A percentile compares a stretch with the other conserved stretches of the same genome.
Evolutionary conservation across 2,797 vertebrate species (phyloP).

Genomic region (Iguana delicatissima): DNA sequence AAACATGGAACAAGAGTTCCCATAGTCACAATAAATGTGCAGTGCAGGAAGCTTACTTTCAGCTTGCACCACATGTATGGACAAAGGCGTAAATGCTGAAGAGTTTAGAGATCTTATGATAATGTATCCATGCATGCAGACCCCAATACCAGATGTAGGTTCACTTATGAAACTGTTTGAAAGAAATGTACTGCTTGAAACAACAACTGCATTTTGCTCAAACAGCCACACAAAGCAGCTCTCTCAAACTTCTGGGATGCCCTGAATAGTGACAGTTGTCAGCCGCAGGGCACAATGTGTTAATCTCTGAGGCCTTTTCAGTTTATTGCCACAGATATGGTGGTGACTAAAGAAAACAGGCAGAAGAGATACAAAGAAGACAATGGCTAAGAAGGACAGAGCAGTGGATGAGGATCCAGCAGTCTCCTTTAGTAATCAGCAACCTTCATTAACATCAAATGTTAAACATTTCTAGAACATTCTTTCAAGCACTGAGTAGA

Average conservation of each 20-base stretch:
- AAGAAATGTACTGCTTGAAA: neutral
- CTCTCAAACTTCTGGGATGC: neutral
- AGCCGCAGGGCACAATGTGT: neutral
- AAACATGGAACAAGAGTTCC: neutral
- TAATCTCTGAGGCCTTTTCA: neutral
- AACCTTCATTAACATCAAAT: neutral
- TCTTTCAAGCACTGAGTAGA: neutral
- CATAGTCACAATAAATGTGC: neutral
- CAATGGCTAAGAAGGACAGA: neutral
- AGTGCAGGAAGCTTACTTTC: neutral
- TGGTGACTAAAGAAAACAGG: neutral
- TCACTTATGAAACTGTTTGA: neutral
- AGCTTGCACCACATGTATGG: neutral
- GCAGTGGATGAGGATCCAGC: neutral
- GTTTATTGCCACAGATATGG: neutral
- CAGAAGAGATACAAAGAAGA: neutral
- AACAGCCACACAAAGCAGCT: neutral
- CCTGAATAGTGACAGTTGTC: neutral
- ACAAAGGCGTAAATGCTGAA: neutral
- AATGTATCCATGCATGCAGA: neutral
- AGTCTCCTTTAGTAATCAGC: neutral
- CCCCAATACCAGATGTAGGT: neutral
- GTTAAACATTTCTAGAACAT: neutral
- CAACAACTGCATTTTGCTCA: neutral
- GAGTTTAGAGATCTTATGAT: neutral